Conservation (phyloP, 2,113 vertebrate genomes). For the Pelecanoides urinatrix region DNA sequence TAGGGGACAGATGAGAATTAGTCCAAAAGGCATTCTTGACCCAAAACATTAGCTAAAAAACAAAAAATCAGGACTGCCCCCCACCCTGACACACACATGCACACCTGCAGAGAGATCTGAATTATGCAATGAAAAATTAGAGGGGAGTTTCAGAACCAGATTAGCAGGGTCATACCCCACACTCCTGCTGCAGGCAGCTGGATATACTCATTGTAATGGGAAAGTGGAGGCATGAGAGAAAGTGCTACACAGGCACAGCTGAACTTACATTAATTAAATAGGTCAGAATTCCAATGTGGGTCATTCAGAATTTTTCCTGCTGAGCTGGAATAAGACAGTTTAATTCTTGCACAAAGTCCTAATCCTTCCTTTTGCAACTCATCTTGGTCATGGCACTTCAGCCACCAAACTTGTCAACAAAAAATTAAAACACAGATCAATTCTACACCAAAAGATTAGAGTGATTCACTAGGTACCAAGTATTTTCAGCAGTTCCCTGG, state of each 20-base stretch:
- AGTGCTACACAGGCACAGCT: not conserved
- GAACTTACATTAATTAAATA: not conserved
- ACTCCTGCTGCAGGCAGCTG: not conserved
- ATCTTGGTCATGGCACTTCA: not conserved
- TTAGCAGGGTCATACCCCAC: not conserved
- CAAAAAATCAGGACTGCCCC: not conserved
- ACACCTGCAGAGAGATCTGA: not conserved
- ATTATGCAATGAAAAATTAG: not conserved
- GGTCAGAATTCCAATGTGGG: not conserved
- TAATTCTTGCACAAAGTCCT: not conserved
- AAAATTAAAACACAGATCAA: not conserved
- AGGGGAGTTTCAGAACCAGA: not conserved
- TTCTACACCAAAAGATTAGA: not conserved
- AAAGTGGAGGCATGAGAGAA: not conserved
- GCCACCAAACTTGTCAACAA: not conserved
- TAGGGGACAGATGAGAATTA: not conserved
- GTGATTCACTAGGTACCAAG: not conserved
- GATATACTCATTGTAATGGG: not conserved
- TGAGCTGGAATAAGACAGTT: not conserved
- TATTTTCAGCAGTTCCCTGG: not conserved
- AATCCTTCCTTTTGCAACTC: not conserved
- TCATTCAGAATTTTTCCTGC: not conserved
- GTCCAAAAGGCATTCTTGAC: not conserved
- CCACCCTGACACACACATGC: fast-evolving
- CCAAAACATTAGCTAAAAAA: not conserved